Percentiles rank a stretch among this genome's conserved stretches.
Evolutionary conservation across 23 tunicate species (phyloP).

Genomic region (Trididemnum miniatum): DNA sequence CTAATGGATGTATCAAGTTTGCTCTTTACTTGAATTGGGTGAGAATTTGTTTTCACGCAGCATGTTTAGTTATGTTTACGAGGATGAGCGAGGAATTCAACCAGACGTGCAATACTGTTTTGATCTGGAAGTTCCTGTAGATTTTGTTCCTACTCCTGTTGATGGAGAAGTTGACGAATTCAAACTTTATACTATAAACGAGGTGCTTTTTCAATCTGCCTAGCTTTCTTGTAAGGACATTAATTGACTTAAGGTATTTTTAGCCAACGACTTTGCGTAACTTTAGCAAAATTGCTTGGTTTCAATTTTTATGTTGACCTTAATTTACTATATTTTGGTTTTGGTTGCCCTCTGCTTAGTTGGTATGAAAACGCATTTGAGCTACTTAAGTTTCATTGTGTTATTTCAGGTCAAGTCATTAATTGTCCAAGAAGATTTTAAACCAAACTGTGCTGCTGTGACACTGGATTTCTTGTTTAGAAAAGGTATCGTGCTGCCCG

Average conservation of each 20-base stretch:
- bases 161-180: slow-evolving; percentile 94
- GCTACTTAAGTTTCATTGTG: neutral
- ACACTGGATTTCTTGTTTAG: slow-evolving; percentile 83
- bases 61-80: slow-evolving; percentile 57
- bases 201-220: too few species aligned
- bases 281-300: too few species aligned
- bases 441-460: slow-evolving; percentile 94
- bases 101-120: slow-evolving; percentile 89
- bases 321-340: too few species aligned
- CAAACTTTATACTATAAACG: slow-evolving; percentile 66
- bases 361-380: too few species aligned
- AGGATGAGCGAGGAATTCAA: slow-evolving; percentile 68
- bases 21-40: too few species aligned
- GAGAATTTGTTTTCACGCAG: neutral
- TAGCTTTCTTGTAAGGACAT: too few species aligned
- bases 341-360: too few species aligned
- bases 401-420: slow-evolving; percentile 51
- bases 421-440: slow-evolving; percentile 67
- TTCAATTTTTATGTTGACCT: too few species aligned
- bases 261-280: too few species aligned
- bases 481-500: slow-evolving; percentile 79
- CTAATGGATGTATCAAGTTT: too few species aligned
- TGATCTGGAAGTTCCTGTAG: slow-evolving; percentile 87
- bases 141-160: slow-evolving; percentile 66
- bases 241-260: too few species aligned